Evolutionary conservation across 2,888 invertebrate species (phyloP).

Genomic region (Caenorhabditis angaria): DNA sequence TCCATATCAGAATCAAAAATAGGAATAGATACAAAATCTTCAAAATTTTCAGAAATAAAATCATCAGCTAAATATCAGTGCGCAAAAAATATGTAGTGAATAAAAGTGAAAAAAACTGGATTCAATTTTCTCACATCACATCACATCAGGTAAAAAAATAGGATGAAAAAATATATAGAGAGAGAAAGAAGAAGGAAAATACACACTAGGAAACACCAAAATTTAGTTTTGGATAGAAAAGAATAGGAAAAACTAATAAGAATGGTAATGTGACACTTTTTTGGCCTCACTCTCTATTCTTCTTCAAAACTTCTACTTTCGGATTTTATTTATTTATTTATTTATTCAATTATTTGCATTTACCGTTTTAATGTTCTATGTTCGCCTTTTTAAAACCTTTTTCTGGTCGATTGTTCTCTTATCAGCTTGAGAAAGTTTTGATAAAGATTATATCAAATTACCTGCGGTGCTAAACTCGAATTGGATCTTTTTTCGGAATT

Average conservation of each 20-base stretch:
- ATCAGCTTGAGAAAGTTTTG: background rate
- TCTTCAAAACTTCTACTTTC: background rate
- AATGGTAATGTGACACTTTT: slow-evolving; percentile 4
- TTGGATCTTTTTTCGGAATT: slow-evolving; percentile 59
- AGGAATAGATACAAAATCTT: background rate
- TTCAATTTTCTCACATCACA: background rate
- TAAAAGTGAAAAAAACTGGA: slow-evolving; percentile 4
- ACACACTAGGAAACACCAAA: too few relatives aligned
- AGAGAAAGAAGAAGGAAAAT: background rate
- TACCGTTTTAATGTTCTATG: slow-evolving; percentile 3
- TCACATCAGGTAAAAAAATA: background rate
- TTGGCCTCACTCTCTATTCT: background rate
- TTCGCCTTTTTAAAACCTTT: background rate
- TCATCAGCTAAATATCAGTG: background rate
- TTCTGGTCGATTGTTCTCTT: background rate
- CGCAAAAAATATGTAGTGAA: background rate
- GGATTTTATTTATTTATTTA: slow-evolving; percentile 5
- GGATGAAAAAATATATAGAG: too few relatives aligned
- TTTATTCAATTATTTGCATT: slow-evolving; percentile 8
- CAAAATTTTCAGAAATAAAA: background rate
- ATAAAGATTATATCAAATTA: slow-evolving; percentile 6
- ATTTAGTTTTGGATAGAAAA: too few relatives aligned
- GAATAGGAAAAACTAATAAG: background rate
- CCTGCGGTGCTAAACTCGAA: slow-evolving; percentile 60
- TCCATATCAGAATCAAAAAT: too few relatives aligned